phyloP scores from a whole-genome alignment of 1,140 invertebrate species.

The Lucilia cuprina region DNA sequence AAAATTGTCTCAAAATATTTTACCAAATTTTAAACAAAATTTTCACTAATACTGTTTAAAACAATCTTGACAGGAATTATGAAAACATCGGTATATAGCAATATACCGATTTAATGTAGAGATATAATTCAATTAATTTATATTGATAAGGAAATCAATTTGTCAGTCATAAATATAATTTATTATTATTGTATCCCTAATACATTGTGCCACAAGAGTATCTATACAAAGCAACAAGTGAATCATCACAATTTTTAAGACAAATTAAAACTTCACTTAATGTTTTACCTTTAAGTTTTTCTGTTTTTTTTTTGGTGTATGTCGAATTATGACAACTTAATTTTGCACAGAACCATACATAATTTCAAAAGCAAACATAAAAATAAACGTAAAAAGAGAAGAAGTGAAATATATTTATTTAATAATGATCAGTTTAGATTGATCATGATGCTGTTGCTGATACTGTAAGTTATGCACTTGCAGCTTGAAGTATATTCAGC shows the following conservation, averaged over 20 bases:
- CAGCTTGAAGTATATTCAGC: background rate
- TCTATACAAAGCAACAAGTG: background rate
- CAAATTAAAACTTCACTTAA: slow-evolving; percentile 34
- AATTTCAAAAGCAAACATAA: background rate
- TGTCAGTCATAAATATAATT: slow-evolving; percentile 3
- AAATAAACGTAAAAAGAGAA: background rate
- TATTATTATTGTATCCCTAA: background rate
- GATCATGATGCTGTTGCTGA: background rate
- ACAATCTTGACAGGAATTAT: too few species aligned
- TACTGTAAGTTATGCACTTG: slow-evolving; percentile 5
- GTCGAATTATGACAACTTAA: slow-evolving; percentile 32
- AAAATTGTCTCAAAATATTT: too few species aligned
- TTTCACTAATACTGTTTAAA: too few species aligned
- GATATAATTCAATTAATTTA: background rate
- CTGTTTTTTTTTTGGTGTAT: background rate
- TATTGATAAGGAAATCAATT: background rate
- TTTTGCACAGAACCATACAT: background rate
- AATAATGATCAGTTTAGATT: background rate
- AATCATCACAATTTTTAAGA: slow-evolving; percentile 4
- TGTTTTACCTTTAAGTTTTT: background rate
- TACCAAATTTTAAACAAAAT: too few species aligned
- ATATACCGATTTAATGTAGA: background rate
- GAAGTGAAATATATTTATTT: background rate
- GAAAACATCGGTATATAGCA: background rate
- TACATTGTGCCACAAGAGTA: background rate